phyloP scores from a whole-genome alignment of 2,797 vertebrate genomes.

The Poecilia picta region DNA sequence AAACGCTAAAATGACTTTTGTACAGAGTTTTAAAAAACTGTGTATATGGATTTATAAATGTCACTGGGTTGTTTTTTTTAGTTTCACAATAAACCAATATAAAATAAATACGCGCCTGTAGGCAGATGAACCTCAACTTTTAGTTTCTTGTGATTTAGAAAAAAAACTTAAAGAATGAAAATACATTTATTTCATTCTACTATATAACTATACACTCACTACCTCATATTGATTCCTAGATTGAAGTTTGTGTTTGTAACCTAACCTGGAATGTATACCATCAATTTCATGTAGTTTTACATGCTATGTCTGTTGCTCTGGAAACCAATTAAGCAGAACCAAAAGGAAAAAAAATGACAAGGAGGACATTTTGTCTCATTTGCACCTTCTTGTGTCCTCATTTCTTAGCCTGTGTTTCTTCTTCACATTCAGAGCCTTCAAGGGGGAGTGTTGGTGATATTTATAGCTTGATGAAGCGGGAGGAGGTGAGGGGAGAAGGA shows the following conservation, averaged over 20 bases:
- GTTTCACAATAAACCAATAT: neutral
- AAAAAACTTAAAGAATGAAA: too few relatives aligned
- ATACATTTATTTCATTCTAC: neutral
- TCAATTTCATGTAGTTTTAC: neutral
- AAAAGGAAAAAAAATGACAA: conserved; percentile 40
- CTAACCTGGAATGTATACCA: neutral
- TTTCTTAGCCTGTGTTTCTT: conserved; percentile 54
- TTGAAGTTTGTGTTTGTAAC: neutral
- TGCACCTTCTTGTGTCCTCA: conserved; percentile 59
- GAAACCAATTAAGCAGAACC: conserved; percentile 42
- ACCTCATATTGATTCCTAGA: neutral
- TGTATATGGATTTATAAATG: neutral
- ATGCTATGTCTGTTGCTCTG: conserved; percentile 16
- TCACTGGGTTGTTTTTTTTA: neutral
- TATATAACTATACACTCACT: neutral
- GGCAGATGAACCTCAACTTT: neutral
- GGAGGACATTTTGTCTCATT: conserved; percentile 53
- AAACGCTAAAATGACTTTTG: neutral
- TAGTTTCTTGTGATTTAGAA: neutral
- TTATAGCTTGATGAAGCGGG: conserved; percentile 65
- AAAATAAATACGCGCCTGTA: neutral
- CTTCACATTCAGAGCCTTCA: conserved; percentile 56
- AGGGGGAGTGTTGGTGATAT: conserved; percentile 67
- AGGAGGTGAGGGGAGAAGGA: conserved; percentile 63
- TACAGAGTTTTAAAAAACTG: neutral